Base-by-base conservation (phyloP, 2,113 vertebrate species). In the Prunella fulvescens region DNA sequence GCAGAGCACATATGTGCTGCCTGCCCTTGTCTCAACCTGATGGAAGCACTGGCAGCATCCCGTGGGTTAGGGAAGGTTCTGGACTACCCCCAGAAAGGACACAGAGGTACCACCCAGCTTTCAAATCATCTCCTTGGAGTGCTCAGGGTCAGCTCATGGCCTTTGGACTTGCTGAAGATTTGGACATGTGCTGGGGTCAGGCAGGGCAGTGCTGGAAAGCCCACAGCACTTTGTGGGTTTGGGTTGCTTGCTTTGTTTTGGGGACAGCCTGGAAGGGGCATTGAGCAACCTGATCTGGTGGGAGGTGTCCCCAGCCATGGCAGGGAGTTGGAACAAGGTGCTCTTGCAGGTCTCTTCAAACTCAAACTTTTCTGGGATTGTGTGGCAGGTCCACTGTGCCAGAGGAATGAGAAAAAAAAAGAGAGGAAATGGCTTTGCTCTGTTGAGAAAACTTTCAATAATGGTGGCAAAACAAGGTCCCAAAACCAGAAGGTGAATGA, bases 21-120 rank as follows among this genome's bases (percentile, higher is more conserved):
- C 33, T 26, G 44, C 70, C 81, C 20, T 5, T 2, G 23, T 70
- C 31, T 31, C 33, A 4, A 2, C n/a, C 9, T 22, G 33, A 6
- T 26, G 61, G 56, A n/a, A 54, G 14, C 45, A 7, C 37, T 42
- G 58, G 15, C 42, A 73, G 71, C 10, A 8, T 35, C 66, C 65
- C 0, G 0, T 31, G n/a, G 42, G 10, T 12, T 11, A 3, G 28
- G 25, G 29, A 33, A 10, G 20, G 25, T 20, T 19, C 10, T 8
- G 33, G 54, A 12, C n/a, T 40, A 14, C 33, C 14, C 33, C 20
- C 25, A 57, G 22, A 29, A 22, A 72, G 53, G 60, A 23, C 39
- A 18, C 6, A 35, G 39, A 45, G 44, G 10, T 6, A 20, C 35
- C 35, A 42, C 3, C 18, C 48, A 39, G 40, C 57, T 47, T 31